Evolutionary conservation across 2,797 vertebrate genomes (phyloP).

Genomic region (Dipus sagitta): DNA sequence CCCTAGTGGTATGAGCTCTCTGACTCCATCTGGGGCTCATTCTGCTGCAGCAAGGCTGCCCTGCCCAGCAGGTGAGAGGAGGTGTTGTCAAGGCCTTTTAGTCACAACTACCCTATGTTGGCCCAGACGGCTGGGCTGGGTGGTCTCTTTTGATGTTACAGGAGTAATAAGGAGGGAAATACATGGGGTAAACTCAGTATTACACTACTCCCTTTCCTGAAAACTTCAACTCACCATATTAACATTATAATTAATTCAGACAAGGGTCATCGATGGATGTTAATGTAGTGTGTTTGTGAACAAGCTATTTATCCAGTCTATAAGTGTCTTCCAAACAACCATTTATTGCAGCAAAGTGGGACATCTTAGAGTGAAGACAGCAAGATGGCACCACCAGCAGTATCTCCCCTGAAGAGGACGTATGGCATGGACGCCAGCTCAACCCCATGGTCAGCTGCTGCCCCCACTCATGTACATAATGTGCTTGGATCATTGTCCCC

Average conservation of each 20-base stretch:
- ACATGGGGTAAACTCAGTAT: background rate
- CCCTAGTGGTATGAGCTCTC: background rate
- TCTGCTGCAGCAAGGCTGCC: background rate
- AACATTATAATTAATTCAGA: background rate
- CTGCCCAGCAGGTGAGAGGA: no score
- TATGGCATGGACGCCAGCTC: background rate
- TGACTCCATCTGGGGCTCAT: background rate
- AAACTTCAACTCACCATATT: background rate
- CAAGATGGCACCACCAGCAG: background rate
- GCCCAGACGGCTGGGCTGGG: background rate
- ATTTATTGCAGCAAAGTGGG: background rate
- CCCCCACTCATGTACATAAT: background rate
- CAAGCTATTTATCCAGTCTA: background rate
- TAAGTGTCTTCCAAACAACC: background rate
- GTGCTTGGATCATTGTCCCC: no score
- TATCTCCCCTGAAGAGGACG: background rate
- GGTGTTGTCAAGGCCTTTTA: background rate
- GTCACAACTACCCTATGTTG: background rate
- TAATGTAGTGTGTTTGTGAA: background rate
- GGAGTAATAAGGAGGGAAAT: background rate
- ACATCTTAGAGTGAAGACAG: slow-evolving; percentile 2
- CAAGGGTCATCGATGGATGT: background rate
- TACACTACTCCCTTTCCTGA: background rate
- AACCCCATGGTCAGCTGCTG: background rate
- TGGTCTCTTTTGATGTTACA: background rate